These are phyloP conservation scores for Aldabrachelys gigantea DNA, from an alignment of 2,113 vertebrate species.

Conservation along the genomic window DNA sequence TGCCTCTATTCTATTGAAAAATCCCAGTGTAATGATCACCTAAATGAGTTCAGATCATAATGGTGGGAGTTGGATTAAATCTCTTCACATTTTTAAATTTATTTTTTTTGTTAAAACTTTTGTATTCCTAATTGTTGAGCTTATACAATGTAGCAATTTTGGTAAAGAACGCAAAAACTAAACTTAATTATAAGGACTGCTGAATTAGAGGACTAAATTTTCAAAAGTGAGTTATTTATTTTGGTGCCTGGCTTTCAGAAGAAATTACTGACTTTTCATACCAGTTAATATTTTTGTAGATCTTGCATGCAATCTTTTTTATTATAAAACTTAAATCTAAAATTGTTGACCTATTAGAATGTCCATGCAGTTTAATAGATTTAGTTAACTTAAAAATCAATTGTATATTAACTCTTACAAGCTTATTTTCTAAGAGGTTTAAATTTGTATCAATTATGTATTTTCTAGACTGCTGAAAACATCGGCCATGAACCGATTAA, in stretches of 20 bases:
- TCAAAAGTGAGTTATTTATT: not conserved
- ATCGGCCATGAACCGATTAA: not conserved
- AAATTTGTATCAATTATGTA: not conserved
- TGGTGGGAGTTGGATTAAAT: not conserved
- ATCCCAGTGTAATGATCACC: not conserved
- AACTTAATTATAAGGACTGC: not conserved
- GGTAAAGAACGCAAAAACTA: not conserved
- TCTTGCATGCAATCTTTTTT: not conserved
- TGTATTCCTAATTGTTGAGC: not conserved
- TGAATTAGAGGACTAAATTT: not conserved
- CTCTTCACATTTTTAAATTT: not conserved
- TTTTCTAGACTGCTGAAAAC: not conserved
- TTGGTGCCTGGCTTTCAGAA: not conserved
- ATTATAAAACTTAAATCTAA: not conserved
- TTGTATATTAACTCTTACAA: not conserved
- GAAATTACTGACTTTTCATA: not conserved
- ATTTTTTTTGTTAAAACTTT: not conserved
- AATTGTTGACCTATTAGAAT: not conserved
- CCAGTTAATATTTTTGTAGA: not conserved
- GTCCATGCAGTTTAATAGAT: not conserved
- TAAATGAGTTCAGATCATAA: not conserved
- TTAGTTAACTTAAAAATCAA: not conserved
- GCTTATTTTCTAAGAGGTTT: not conserved
- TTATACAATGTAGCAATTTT: not conserved
- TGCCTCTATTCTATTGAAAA: not conserved